Percentiles rank a stretch among this genome's conserved stretches.
These are phyloP conservation scores for Anisognathus igniventris DNA, from an alignment of 2,797 vertebrate species.

Conservation along the genomic window DNA sequence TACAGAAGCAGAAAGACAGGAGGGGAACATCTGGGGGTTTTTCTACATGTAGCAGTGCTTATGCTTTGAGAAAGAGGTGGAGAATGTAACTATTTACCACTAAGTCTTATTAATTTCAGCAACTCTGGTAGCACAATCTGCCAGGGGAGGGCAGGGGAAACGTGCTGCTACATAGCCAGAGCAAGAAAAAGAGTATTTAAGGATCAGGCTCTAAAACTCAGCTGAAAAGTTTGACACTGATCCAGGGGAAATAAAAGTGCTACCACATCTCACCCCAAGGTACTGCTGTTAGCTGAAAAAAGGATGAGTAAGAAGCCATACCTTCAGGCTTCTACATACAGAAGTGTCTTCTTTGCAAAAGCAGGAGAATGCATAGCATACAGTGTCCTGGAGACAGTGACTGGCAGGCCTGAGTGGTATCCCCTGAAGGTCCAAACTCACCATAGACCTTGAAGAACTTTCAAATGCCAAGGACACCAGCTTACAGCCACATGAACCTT, in stretches of 20 bases:
- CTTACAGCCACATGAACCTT: not conserved
- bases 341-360: not conserved
- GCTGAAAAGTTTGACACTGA: not conserved
- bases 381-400: not conserved
- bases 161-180: not conserved
- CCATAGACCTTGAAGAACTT: not conserved
- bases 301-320: not conserved
- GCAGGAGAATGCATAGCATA: not conserved
- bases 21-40: not conserved
- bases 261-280: not conserved
- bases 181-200: not conserved
- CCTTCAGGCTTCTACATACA: not conserved
- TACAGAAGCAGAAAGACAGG: not conserved
- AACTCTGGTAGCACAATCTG: not conserved
- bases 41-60: not conserved
- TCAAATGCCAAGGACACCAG: not conserved
- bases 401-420: not conserved
- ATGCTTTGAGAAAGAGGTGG: not conserved
- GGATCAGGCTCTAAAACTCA: not conserved
- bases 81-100: not conserved
- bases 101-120: not conserved
- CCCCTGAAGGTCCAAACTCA: not conserved
- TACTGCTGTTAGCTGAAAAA: not conserved
- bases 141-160: not conserved
- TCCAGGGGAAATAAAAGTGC: not conserved